Evolutionary conservation across 2,113 vertebrate genomes (phyloP).

Genomic region (Calypte anna): DNA sequence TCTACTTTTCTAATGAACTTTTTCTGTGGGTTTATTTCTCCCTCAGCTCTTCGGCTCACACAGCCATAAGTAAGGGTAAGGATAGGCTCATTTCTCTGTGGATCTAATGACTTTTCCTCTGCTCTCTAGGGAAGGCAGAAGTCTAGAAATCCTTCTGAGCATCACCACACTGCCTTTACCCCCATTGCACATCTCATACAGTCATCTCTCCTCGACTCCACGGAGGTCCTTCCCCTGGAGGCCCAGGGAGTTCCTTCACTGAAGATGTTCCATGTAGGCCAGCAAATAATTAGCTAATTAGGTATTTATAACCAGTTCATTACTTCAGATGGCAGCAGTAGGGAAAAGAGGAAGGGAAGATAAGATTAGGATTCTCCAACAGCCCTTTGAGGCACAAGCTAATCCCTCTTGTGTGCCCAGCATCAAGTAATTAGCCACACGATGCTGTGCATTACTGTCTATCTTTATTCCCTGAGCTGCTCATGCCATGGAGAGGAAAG

Average conservation of each 20-base stretch:
- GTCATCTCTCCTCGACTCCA: not conserved
- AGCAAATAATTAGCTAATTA: slow-evolving; percentile 79
- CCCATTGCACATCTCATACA: not conserved
- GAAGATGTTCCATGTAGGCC: slow-evolving; percentile 52
- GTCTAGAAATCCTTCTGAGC: slow-evolving; percentile 10
- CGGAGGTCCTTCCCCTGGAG: not conserved
- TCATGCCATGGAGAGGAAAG: not conserved
- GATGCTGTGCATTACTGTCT: not conserved
- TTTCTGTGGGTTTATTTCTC: not conserved
- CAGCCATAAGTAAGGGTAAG: not conserved
- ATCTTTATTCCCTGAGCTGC: not conserved
- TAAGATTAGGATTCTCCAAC: slow-evolving; percentile 61
- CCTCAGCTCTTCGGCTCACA: not conserved
- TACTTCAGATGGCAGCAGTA: slow-evolving; percentile 30
- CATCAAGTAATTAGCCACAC: slow-evolving; percentile 47
- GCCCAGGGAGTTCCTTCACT: slow-evolving; percentile 41
- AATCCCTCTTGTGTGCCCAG: slow-evolving; percentile 60
- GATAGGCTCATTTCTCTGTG: not conserved
- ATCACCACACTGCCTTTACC: not conserved
- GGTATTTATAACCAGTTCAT: slow-evolving; percentile 67
- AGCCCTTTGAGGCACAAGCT: slow-evolving; percentile 45
- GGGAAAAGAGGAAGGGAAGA: slow-evolving; percentile 5
- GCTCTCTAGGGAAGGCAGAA: not conserved
- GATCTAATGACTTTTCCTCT: slow-evolving; percentile 50
- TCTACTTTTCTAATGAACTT: not conserved